Evolutionary conservation across 2,113 vertebrate genomes (phyloP).

Genomic region (Casuarius casuarius): DNA sequence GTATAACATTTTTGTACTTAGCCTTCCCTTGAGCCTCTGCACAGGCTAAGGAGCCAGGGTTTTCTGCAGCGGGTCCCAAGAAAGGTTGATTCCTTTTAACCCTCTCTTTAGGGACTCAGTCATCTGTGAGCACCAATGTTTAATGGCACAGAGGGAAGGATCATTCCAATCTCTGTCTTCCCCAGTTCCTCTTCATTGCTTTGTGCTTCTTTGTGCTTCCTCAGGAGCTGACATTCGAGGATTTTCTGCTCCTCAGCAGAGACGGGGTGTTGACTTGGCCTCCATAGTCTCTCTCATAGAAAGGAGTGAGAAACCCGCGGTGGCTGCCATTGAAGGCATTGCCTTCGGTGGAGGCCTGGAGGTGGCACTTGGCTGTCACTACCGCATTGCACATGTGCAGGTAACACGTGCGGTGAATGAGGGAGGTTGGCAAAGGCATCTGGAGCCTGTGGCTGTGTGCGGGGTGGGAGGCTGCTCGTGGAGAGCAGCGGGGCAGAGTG

Average conservation of each 20-base stretch:
- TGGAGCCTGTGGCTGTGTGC: background rate
- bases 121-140: background rate
- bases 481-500: no score
- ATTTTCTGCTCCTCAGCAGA: constrained; percentile 41
- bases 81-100: background rate
- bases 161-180: background rate
- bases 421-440: background rate
- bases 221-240: constrained; percentile 88
- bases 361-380: constrained; percentile 91
- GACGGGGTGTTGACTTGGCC: constrained; percentile 18
- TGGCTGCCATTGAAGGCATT: constrained; percentile 89
- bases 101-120: background rate
- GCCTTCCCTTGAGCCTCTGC: background rate
- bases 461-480: background rate
- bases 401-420: constrained; percentile 32
- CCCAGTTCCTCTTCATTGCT: background rate
- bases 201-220: background rate
- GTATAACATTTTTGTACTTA: background rate
- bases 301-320: constrained; percentile 83
- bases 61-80: background rate
- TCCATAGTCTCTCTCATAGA: constrained; percentile 82
- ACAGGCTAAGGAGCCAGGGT: background rate
- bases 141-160: background rate
- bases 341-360: constrained; percentile 93
- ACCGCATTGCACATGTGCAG: constrained; percentile 86